Conservation (phyloP, 2,888 invertebrate genomes). For the Eustalomyia histrio region DNA sequence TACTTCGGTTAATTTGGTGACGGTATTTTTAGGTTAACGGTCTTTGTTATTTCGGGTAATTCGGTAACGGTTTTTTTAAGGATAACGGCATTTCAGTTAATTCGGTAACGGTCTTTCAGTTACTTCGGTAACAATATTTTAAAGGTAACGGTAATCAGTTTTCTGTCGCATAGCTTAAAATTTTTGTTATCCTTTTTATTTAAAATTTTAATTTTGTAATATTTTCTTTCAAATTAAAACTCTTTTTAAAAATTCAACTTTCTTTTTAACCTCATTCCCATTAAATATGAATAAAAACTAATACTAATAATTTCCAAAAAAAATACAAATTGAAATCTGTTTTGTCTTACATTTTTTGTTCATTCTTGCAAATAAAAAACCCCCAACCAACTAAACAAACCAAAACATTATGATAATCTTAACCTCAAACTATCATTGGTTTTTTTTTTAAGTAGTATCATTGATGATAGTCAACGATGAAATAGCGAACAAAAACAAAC, state of each 20-base stretch:
- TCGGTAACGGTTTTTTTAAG: too few species aligned
- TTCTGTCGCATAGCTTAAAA: too few species aligned
- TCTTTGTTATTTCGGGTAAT: too few species aligned
- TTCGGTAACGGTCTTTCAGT: too few species aligned
- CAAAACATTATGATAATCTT: slow-evolving; percentile 77
- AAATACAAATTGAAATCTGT: slow-evolving; percentile 52
- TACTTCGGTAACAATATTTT: too few species aligned
- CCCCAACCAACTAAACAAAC: slow-evolving; percentile 62
- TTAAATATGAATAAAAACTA: slow-evolving; percentile 32
- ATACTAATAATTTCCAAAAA: slow-evolving; percentile 52
- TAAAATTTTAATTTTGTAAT: too few species aligned
- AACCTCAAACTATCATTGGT: slow-evolving; percentile 71
- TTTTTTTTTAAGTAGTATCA: slow-evolving; percentile 51
- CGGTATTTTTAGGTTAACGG: too few species aligned
- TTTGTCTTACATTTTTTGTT: slow-evolving; percentile 16
- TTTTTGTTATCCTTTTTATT: too few species aligned
- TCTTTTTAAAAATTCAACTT: slow-evolving; percentile 33
- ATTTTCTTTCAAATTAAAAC: not conserved
- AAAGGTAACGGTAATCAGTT: too few species aligned
- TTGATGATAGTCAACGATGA: slow-evolving; percentile 17
- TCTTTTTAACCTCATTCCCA: slow-evolving; percentile 63
- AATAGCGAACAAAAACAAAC: slow-evolving; percentile 14
- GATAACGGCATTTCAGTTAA: too few species aligned
- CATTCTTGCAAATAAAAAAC: slow-evolving; percentile 24
- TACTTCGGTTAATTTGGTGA: too few species aligned